Base-by-base conservation (phyloP, 2,888 invertebrate genomes). In the Craniophora ligustri region DNA sequence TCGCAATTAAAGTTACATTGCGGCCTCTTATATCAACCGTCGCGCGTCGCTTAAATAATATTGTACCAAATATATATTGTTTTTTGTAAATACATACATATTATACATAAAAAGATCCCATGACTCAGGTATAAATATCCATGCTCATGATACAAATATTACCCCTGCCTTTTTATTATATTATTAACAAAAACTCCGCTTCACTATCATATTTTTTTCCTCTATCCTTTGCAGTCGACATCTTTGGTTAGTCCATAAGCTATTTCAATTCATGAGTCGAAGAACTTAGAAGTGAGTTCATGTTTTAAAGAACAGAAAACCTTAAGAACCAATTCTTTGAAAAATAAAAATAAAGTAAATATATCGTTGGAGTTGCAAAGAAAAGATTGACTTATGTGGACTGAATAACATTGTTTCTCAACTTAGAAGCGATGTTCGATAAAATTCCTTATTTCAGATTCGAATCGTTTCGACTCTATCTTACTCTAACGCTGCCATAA, bases 241-340 rank as follows among this genome's bases (percentile, higher is more conserved):
- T 45, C 18, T 51, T 42, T 44, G 46, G n/a, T 19, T 35, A 18
- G 26, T 28, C 39, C 4, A 28, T 42, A 48, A 49, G 10, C 15
- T 32, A 49, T 57, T 40, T 2, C 15, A 36, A 36, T 35, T 26
- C 19, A 44, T 65, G 15, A 18, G 15, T 49, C 19, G 16, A n/a
- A 10, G 30, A 42, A 65, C 50, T 40, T 31, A 45, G 19, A 48
- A 45, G 46, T 45, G 13, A 40, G 15, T 32, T 63, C 35, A 67
- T 60, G 53, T 60, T 64, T 64, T 41, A 64, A 60, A 65, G 39
- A 63, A 60, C 34, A 60, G 30, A 53, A 45, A 41, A 28, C 19
- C 36, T 15, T 15, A 13, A 34, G 15, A 32, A 38, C 15, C 23
- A 19, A 28, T 51, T 41, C 18, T 53, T 36, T 45, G 35, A 53